Evolutionary conservation across 2,113 vertebrate genomes (phyloP).

Genomic region (Lucifuga dentata): DNA sequence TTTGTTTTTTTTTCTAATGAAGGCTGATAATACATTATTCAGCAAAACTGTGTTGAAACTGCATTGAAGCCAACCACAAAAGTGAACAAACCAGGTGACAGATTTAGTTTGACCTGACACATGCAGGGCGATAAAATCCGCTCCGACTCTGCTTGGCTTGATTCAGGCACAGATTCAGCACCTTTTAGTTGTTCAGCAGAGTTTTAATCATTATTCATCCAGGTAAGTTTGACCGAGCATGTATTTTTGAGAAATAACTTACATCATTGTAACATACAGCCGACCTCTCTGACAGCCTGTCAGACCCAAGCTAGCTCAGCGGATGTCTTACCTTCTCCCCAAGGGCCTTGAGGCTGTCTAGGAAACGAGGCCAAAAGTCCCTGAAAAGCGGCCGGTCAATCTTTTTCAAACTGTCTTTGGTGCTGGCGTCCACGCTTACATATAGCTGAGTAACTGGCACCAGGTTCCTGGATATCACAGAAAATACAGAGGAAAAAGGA

Average conservation of each 20-base stretch:
- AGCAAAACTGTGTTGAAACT: too few relatives aligned
- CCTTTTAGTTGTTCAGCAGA: not conserved
- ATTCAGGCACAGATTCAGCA: not conserved
- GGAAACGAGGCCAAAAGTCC: slow-evolving; percentile 97
- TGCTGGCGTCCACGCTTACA: slow-evolving; percentile 95
- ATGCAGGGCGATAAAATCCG: too few relatives aligned
- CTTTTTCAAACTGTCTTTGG: slow-evolving; percentile 92
- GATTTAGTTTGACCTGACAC: too few relatives aligned
- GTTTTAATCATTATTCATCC: not conserved
- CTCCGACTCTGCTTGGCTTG: not conserved
- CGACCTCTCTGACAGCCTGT: not conserved
- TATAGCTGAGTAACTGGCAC: slow-evolving; percentile 95
- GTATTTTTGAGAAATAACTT: too few relatives aligned
- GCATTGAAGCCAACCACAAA: too few relatives aligned
- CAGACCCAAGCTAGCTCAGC: not conserved
- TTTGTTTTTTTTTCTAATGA: too few relatives aligned
- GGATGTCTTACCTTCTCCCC: slow-evolving; percentile 89
- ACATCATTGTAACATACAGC: too few relatives aligned
- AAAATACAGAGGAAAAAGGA: not conserved
- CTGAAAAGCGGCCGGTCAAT: slow-evolving; percentile 97
- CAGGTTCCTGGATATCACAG: slow-evolving; percentile 82
- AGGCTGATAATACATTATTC: too few relatives aligned
- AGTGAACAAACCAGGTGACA: too few relatives aligned
- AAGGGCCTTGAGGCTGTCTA: slow-evolving; percentile 92
- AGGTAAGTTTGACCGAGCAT: too few relatives aligned